These are phyloP conservation scores for Drosophila malerkotliana DNA, from an alignment of 1,140 invertebrate species.

Conservation along the genomic window DNA sequence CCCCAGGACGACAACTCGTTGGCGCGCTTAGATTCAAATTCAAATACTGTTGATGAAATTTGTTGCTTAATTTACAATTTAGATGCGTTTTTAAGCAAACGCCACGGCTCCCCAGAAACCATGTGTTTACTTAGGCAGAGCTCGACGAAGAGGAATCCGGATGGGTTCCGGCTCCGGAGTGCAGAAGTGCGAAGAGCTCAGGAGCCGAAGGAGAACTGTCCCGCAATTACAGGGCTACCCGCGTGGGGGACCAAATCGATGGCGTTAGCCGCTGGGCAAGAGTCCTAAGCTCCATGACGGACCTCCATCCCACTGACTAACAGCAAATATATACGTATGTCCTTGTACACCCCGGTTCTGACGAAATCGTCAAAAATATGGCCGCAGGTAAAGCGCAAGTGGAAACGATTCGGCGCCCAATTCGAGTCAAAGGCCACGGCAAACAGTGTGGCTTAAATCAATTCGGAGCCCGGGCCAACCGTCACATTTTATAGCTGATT, in stretches of 20 bases:
- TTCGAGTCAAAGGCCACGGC: slow-evolving; percentile 47
- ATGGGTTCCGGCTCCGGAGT: slow-evolving; percentile 1
- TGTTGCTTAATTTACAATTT: slow-evolving; percentile 83
- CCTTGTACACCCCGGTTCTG: slow-evolving; percentile 1
- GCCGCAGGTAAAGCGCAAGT: slow-evolving; percentile 57
- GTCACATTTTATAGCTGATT: slow-evolving; percentile 76
- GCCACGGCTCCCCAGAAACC: slow-evolving; percentile 52
- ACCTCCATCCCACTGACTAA: slow-evolving; percentile 3
- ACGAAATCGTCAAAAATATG: slow-evolving; percentile 67
- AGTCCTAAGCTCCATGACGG: slow-evolving; percentile 3
- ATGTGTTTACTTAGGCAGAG: slow-evolving; percentile 80
- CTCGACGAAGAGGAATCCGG: slow-evolving; percentile 35
- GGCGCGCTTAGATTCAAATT: slow-evolving; percentile 82
- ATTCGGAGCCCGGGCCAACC: slow-evolving; percentile 36
- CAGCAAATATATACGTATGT: slow-evolving; percentile 9
- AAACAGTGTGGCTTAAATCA: slow-evolving; percentile 69
- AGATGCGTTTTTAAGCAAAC: slow-evolving; percentile 82
- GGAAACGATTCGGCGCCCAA: slow-evolving; percentile 44
- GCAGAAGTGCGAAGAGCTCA: background rate
- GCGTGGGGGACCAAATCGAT: slow-evolving; percentile 22
- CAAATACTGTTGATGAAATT: slow-evolving; percentile 83
- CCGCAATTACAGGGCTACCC: slow-evolving; percentile 35
- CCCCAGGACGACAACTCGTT: slow-evolving; percentile 51
- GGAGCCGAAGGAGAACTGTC: slow-evolving; percentile 2
- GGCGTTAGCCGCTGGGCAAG: slow-evolving; percentile 33